These are phyloP conservation scores for Monarcha castaneiventris DNA, from an alignment of 2,113 vertebrate genomes.

Conservation along the genomic window DNA sequence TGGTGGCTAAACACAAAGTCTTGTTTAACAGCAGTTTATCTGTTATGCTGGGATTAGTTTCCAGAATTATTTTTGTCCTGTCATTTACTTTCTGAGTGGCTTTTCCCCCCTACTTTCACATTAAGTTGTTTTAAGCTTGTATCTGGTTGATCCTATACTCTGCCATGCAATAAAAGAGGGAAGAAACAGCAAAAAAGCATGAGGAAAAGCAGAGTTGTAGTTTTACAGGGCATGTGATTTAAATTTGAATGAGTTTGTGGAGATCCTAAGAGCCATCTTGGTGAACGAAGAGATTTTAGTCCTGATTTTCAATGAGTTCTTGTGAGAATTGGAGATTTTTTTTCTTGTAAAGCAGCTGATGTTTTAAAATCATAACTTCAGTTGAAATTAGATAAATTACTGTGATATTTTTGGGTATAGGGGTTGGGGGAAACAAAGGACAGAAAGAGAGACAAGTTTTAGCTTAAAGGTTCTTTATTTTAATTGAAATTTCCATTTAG, in stretches of 20 bases:
- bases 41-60: background rate
- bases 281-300: background rate
- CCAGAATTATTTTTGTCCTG: background rate
- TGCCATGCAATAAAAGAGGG: background rate
- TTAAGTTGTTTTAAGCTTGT: background rate
- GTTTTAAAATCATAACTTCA: background rate
- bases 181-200: background rate
- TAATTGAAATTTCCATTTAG: background rate
- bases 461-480: background rate
- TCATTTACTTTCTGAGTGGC: background rate
- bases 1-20: background rate
- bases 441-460: background rate
- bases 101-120: fast-evolving
- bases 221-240: background rate
- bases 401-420: background rate
- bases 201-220: background rate
- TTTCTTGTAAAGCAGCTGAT: background rate
- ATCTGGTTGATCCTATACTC: background rate
- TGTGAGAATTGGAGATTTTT: background rate
- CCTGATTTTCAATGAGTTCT: background rate
- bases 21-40: background rate
- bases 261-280: background rate
- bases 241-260: background rate
- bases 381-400: background rate
- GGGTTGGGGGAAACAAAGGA: background rate